A percentile compares a stretch with the other conserved stretches of the same genome.
phyloP scores from a whole-genome alignment of 2,888 invertebrate genomes.

The Phanerotoma sp. region DNA sequence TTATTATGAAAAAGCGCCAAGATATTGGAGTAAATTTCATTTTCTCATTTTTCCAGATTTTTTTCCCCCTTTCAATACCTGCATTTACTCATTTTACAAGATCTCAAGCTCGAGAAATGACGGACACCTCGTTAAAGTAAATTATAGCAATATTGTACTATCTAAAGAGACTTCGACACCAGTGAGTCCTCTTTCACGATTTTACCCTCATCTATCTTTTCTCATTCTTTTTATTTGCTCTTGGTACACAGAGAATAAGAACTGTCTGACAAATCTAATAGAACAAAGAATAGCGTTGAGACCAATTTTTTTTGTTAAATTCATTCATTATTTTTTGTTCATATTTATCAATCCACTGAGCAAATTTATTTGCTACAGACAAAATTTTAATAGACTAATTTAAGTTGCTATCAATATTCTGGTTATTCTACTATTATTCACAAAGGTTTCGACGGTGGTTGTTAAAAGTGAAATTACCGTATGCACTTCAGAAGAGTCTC shows the following conservation, averaged over 20 bases:
- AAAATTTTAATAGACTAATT: no score
- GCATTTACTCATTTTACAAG: background rate
- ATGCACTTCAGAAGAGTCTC: no score
- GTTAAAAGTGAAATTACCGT: no score
- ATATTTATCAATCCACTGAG: background rate
- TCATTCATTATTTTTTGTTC: background rate
- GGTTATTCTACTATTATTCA: no score
- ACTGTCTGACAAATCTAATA: background rate
- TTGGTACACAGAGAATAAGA: background rate
- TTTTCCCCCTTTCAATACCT: background rate
- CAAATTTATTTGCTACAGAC: no score
- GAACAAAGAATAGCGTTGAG: background rate
- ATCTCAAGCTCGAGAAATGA: background rate
- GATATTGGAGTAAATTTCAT: background rate
- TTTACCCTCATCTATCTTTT: background rate
- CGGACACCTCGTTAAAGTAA: slow-evolving; percentile 13
- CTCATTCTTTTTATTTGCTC: background rate
- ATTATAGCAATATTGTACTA: slow-evolving; percentile 8
- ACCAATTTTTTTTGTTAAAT: background rate
- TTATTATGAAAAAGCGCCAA: background rate
- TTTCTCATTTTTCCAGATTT: background rate
- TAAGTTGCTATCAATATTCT: no score
- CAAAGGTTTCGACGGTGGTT: no score
- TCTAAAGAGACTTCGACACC: slow-evolving; percentile 5
- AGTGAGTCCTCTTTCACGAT: background rate